Evolutionary conservation across 2,113 vertebrate species (phyloP).

Genomic region (Aegotheles bennettii): DNA sequence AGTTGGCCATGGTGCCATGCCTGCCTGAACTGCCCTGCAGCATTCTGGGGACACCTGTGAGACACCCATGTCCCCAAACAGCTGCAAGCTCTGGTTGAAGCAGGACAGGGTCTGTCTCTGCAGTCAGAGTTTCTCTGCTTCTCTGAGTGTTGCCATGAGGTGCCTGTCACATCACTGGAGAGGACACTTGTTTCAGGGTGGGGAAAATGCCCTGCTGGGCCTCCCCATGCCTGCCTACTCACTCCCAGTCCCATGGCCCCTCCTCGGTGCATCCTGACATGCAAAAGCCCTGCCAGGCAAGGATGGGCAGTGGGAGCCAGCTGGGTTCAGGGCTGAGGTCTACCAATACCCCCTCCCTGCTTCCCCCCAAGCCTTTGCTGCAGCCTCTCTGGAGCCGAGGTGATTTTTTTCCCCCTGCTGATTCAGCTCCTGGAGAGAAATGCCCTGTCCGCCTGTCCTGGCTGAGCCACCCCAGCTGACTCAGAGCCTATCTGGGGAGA

Average conservation of each 20-base stretch:
- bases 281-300: background rate
- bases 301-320: background rate
- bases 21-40: background rate
- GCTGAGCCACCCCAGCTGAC: slow-evolving; percentile 19
- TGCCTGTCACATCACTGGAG: background rate
- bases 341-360: background rate
- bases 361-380: background rate
- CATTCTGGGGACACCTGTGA: background rate
- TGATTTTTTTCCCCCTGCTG: background rate
- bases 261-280: background rate
- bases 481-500: background rate
- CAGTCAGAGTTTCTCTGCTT: background rate
- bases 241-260: background rate
- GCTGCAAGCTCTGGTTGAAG: background rate
- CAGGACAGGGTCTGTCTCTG: background rate
- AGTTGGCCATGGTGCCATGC: background rate
- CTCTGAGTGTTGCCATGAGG: background rate
- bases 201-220: background rate
- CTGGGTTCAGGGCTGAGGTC: background rate
- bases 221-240: too few relatives aligned
- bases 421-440: slow-evolving; percentile 44
- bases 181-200: background rate
- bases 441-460: background rate
- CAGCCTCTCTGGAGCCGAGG: background rate
- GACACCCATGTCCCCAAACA: background rate